Evolutionary conservation across 2,888 invertebrate genomes (phyloP).

Genomic region (Ophonus ardosiacus): DNA sequence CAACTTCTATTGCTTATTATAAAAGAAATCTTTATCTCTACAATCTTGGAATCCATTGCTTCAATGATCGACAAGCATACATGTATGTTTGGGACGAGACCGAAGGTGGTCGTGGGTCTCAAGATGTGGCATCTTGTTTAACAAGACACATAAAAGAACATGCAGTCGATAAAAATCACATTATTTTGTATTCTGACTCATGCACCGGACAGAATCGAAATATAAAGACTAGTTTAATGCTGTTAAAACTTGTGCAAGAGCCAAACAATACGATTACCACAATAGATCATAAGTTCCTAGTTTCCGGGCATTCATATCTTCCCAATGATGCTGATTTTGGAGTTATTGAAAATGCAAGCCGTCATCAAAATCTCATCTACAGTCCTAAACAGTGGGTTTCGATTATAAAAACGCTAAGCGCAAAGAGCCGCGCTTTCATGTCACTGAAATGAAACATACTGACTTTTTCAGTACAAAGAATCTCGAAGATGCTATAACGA

Average conservation of each 20-base stretch:
- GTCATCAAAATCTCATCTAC: slow-evolving; percentile 59
- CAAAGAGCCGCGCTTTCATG: slow-evolving; percentile 46
- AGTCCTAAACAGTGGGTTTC: slow-evolving; percentile 62
- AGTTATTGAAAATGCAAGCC: slow-evolving; percentile 13
- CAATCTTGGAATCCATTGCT: slow-evolving; percentile 68
- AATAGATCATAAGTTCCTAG: slow-evolving; percentile 65
- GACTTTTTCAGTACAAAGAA: slow-evolving; percentile 62
- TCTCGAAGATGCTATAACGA: slow-evolving; percentile 63
- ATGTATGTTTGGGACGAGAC: slow-evolving; percentile 69
- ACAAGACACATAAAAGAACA: slow-evolving; percentile 66
- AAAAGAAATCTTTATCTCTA: slow-evolving; percentile 63
- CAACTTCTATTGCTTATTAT: slow-evolving; percentile 68
- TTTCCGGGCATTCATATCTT: slow-evolving; percentile 55
- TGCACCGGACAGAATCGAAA: slow-evolving; percentile 67
- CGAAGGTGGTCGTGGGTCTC: slow-evolving; percentile 68
- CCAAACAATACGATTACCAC: neutral
- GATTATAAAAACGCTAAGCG: neutral
- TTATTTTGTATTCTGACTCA: slow-evolving; percentile 66
- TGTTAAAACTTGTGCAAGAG: neutral
- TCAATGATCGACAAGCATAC: slow-evolving; percentile 65
- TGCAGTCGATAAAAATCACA: slow-evolving; percentile 62
- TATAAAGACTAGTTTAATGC: slow-evolving; percentile 65
- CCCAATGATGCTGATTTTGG: neutral
- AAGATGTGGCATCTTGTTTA: slow-evolving; percentile 68
- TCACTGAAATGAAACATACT: slow-evolving; percentile 62